Percentiles rank a stretch among this genome's conserved stretches.
phyloP scores from a whole-genome alignment of 2,888 invertebrate genomes.

The Metallyticus violacea region DNA sequence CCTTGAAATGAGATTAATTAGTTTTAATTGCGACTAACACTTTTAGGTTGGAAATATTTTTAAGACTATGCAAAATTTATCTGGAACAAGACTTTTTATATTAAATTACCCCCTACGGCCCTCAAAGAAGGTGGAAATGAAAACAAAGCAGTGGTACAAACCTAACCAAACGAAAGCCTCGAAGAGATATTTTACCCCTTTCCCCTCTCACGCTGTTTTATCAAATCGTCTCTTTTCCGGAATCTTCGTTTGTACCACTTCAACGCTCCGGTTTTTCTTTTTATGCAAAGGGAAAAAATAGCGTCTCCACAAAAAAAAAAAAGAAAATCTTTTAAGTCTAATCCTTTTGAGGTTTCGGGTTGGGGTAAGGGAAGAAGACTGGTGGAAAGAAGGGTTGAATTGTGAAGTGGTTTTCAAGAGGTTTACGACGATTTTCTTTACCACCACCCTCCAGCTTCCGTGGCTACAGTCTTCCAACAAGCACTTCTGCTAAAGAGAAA shows the following conservation, averaged over 20 bases:
- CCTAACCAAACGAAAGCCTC: not conserved
- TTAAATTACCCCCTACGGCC: not conserved
- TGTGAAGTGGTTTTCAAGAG: slow-evolving; percentile 18
- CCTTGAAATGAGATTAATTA: not conserved
- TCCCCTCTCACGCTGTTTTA: not conserved
- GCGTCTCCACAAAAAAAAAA: not conserved
- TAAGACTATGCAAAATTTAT: not conserved
- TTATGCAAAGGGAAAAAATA: not conserved
- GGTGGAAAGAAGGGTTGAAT: slow-evolving; percentile 10
- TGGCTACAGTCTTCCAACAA: not conserved
- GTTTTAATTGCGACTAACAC: not conserved
- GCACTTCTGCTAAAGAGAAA: not conserved
- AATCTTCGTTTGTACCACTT: not conserved
- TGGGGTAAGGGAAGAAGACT: not conserved
- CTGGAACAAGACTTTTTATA: not conserved
- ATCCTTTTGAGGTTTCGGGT: slow-evolving; percentile 11
- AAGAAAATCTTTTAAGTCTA: not conserved
- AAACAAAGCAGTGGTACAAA: not conserved
- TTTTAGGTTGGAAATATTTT: not conserved
- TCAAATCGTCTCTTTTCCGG: not conserved
- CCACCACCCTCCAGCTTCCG: not conserved
- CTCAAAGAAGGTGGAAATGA: not conserved
- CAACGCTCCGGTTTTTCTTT: not conserved
- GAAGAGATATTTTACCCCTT: not conserved
- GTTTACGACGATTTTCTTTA: slow-evolving; percentile 2